Percentiles rank a stretch among this genome's conserved stretches.
Conservation (phyloP, 2,888 invertebrate species). For the Xestia c-nigrum region DNA sequence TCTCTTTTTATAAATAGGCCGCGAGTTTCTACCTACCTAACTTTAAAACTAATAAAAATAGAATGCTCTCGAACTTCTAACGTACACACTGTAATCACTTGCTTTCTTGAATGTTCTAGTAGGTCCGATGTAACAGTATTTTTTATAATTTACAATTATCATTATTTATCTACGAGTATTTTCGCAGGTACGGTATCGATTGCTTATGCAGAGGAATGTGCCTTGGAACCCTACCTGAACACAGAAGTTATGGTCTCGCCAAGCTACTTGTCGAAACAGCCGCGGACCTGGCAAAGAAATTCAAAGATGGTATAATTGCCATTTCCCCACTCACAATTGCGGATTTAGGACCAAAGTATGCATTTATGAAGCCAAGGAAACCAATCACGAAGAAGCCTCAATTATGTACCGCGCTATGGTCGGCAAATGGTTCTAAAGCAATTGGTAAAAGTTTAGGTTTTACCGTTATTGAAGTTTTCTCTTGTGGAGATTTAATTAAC, state of each 20-base stretch:
- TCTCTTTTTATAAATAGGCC: no score
- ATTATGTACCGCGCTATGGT: conserved; percentile 46
- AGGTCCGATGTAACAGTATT: no score
- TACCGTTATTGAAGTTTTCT: neutral
- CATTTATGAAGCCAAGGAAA: conserved; percentile 51
- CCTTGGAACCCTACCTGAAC: conserved; percentile 89
- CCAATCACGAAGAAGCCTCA: conserved; percentile 30
- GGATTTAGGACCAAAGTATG: conserved; percentile 84
- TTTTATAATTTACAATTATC: neutral
- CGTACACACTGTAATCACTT: no score
- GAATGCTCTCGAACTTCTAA: no score
- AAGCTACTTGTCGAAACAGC: conserved; percentile 88
- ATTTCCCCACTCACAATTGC: conserved; percentile 72
- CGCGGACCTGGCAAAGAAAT: conserved; percentile 87
- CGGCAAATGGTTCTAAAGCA: conserved; percentile 44
- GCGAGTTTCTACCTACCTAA: no score
- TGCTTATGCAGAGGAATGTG: conserved; percentile 93
- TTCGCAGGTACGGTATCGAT: conserved; percentile 88
- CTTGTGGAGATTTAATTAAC: no score
- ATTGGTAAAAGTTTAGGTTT: conserved; percentile 41
- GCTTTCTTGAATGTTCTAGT: no score
- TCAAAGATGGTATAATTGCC: conserved; percentile 80
- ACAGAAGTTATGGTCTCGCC: conserved; percentile 89
- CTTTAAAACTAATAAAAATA: no score
- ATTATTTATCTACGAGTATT: neutral